phyloP scores from a whole-genome alignment of 2,888 invertebrate genomes.

The Lampropteryx suffumata region DNA sequence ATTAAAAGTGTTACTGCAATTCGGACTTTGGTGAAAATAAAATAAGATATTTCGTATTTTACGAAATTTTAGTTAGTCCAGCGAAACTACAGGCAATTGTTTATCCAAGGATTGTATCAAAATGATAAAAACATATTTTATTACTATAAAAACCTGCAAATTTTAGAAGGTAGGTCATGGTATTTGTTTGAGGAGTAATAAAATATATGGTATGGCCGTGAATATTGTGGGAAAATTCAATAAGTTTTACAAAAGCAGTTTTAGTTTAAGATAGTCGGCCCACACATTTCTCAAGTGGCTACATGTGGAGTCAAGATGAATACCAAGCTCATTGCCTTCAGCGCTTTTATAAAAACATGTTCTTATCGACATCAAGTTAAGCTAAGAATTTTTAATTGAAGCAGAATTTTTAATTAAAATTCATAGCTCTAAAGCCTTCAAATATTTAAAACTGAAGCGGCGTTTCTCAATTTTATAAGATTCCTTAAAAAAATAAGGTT shows the following conservation, averaged over 20 bases:
- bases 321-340: slow-evolving; percentile 20
- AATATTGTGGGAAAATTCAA: slow-evolving; percentile 6
- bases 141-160: too few species aligned
- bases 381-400: slow-evolving; percentile 15
- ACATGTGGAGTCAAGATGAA: slow-evolving; percentile 47
- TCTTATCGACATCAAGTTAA: slow-evolving; percentile 15
- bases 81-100: too few species aligned
- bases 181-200: too few species aligned
- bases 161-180: too few species aligned
- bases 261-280: slow-evolving; percentile 3
- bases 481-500: slow-evolving; percentile 22
- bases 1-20: too few species aligned
- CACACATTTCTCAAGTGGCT: slow-evolving; percentile 35
- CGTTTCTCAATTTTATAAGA: slow-evolving; percentile 24
- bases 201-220: too few species aligned
- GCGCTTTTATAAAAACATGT: slow-evolving; percentile 27
- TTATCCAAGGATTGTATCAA: too few species aligned
- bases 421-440: not conserved
- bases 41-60: too few species aligned
- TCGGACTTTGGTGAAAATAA: too few species aligned
- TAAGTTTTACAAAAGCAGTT: slow-evolving; percentile 1
- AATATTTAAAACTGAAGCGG: slow-evolving; percentile 7
- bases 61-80: too few species aligned
- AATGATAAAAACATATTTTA: too few species aligned
- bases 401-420: slow-evolving; percentile 22